phyloP scores from a whole-genome alignment of 2,888 invertebrate genomes.

The Allacma fusca region DNA sequence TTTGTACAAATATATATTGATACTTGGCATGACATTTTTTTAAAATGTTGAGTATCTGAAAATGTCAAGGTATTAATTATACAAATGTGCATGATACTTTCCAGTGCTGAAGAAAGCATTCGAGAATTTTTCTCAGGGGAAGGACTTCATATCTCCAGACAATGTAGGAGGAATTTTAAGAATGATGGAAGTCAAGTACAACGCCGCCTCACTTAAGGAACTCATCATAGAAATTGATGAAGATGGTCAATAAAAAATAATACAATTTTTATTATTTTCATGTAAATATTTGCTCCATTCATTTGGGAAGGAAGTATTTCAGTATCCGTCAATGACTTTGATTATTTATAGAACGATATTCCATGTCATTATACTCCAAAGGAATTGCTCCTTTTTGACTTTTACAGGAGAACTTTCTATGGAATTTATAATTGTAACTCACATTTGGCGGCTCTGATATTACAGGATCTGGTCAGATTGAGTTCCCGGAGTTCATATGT shows the following conservation, averaged over 20 bases:
- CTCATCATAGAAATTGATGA: constrained; percentile 98
- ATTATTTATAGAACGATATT: not conserved
- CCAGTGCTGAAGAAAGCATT: constrained; percentile 92
- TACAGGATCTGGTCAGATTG: constrained; percentile 91
- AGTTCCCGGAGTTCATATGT: constrained; percentile 94
- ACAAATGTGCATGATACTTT: constrained; percentile 64
- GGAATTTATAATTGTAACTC: no score
- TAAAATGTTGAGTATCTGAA: not conserved
- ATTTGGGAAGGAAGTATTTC: no score
- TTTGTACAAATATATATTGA: not conserved
- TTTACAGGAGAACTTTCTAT: constrained; percentile 55
- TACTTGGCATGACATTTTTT: not conserved
- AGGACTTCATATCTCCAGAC: constrained; percentile 91
- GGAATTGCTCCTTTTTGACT: constrained; percentile 30
- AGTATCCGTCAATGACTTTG: no score
- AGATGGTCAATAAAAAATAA: constrained; percentile 76
- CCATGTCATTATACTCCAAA: not conserved
- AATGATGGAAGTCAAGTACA: constrained; percentile 96
- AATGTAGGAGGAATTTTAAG: constrained; percentile 93
- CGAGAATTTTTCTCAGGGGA: constrained; percentile 94
- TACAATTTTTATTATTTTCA: not conserved
- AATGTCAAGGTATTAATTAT: not conserved
- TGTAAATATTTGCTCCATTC: no score
- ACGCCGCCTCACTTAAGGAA: constrained; percentile 93
- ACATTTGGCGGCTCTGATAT: no score